Evolutionary conservation across 2,888 invertebrate genomes (phyloP).

Genomic region (Busseola fusca): DNA sequence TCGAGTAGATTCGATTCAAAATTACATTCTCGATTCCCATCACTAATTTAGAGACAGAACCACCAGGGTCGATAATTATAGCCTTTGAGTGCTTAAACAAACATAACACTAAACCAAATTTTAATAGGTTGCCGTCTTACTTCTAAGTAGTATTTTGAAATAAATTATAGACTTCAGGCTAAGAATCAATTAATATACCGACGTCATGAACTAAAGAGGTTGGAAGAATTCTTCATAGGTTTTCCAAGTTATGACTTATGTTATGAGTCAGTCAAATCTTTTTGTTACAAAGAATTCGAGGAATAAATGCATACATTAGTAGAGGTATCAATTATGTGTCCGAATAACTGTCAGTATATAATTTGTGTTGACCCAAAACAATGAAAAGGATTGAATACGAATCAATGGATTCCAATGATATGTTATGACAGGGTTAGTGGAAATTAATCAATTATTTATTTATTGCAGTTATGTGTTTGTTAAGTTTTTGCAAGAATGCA

Average conservation of each 20-base stretch:
- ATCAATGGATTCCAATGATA: constrained; percentile 45
- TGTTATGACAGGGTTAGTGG: constrained; percentile 35
- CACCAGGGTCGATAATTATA: constrained; percentile 78
- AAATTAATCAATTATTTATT: constrained; percentile 30
- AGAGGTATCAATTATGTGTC: constrained; percentile 50
- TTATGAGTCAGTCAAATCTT: constrained; percentile 43
- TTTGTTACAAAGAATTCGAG: constrained; percentile 41
- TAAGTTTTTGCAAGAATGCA: constrained; percentile 35
- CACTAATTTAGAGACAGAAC: constrained; percentile 54
- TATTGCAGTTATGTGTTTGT: constrained; percentile 2
- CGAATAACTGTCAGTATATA: constrained; percentile 45
- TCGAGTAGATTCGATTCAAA: constrained; percentile 18
- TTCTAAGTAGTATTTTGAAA: constrained; percentile 54
- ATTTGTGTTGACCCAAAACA: constrained; percentile 55
- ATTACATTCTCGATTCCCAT: constrained; percentile 38
- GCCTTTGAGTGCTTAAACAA: constrained; percentile 72
- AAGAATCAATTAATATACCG: constrained; percentile 48
- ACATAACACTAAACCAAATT: constrained; percentile 65
- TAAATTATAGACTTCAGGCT: constrained; percentile 57
- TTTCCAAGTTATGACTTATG: constrained; percentile 21
- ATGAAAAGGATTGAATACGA: constrained; percentile 38
- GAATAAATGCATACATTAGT: constrained; percentile 57
- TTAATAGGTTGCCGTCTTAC: constrained; percentile 57
- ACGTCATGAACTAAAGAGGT: constrained; percentile 19
- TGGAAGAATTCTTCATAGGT: constrained; percentile 31